phyloP scores from a whole-genome alignment of 2,888 invertebrate genomes.

The Temnothorax unifasciatus region DNA sequence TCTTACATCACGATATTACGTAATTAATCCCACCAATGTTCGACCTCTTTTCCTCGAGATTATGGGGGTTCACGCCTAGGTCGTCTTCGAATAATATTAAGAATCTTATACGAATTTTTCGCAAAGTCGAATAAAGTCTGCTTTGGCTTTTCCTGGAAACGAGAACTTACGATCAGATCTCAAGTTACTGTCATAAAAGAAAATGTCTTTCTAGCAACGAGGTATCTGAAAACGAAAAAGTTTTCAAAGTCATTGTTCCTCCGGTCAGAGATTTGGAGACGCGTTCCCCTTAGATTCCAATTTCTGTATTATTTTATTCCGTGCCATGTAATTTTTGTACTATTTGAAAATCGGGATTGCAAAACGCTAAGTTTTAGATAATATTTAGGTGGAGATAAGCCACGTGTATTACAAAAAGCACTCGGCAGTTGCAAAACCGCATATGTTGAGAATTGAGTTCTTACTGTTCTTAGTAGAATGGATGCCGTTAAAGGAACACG shows the following conservation, averaged over 20 bases:
- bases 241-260: not conserved
- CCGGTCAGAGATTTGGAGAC: not conserved
- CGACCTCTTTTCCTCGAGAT: not conserved
- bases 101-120: not conserved
- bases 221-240: not conserved
- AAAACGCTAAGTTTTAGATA: not conserved
- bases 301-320: not conserved
- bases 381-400: not conserved
- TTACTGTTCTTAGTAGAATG: not conserved
- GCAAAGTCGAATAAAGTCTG: not conserved
- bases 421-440: slow-evolving; percentile 5
- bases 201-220: not conserved
- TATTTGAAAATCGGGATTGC: not conserved
- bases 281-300: not conserved
- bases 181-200: not conserved
- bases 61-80: no score
- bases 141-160: not conserved
- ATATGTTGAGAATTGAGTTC: slow-evolving; percentile 3
- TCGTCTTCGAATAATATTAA: not conserved
- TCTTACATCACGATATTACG: slow-evolving; percentile 1
- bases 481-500: slow-evolving; percentile 15
- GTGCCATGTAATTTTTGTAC: not conserved
- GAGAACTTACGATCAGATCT: not conserved
- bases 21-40: not conserved
- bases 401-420: not conserved